Percentiles rank a stretch among this genome's conserved stretches.
Evolutionary conservation across 2,888 invertebrate genomes (phyloP).

Genomic region (Oscheius onirici): DNA sequence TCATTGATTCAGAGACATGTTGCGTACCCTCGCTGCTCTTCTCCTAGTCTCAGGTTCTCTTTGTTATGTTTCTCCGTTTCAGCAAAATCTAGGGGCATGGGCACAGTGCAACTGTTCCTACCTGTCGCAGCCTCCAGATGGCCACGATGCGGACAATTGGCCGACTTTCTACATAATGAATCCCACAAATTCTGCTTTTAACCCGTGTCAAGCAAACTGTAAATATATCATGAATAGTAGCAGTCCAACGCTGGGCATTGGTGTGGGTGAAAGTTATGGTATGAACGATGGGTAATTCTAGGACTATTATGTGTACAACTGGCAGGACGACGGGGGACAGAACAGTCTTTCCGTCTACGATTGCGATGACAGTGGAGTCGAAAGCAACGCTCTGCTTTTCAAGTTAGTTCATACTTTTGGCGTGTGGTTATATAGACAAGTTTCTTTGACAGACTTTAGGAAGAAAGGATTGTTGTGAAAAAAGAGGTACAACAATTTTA

Average conservation of each 20-base stretch:
- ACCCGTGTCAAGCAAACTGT: neutral
- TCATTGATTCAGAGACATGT: neutral
- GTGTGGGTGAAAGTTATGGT: neutral
- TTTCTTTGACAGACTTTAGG: too few relatives aligned
- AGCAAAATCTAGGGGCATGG: too few relatives aligned
- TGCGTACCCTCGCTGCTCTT: neutral
- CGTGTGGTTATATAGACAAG: too few relatives aligned
- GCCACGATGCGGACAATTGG: neutral
- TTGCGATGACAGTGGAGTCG: neutral
- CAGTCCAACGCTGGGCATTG: neutral
- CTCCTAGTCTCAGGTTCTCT: slow-evolving; percentile 1
- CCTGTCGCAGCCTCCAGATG: neutral
- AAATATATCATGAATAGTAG: neutral
- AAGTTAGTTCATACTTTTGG: neutral
- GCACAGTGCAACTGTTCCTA: neutral
- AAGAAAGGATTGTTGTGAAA: too few relatives aligned
- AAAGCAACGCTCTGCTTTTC: neutral
- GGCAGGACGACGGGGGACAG: neutral
- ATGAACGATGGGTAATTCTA: neutral
- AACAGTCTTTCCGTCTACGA: neutral
- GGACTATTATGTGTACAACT: neutral
- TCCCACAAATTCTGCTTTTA: neutral
- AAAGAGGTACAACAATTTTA: too few relatives aligned
- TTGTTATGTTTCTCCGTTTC: neutral
- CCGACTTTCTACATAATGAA: slow-evolving; percentile 12